Evolutionary conservation across 2,888 invertebrate genomes (phyloP), one percentile per base, ranked within the genome.

Genomic region (Scaptodrosophila latifasciaeformis): DNA sequence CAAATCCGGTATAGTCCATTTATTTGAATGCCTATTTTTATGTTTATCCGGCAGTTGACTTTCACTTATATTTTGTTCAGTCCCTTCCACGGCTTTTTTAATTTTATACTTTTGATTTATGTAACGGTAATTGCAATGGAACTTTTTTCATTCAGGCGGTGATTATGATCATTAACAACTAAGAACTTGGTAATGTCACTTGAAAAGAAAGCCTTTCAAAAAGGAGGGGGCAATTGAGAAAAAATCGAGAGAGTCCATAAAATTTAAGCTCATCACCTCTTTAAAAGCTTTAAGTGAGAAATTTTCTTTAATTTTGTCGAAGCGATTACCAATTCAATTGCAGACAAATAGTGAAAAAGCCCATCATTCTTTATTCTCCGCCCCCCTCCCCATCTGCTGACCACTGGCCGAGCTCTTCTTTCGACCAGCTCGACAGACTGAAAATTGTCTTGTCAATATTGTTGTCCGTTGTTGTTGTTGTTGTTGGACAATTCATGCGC

Each of bases 1-100:
- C 68, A 70, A 72, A 74, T 72, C 72, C 72, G 72, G 75, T 59
- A 62, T 39, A 77, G 71, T 77, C 75, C 74, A 77, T 72, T 77
- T 72, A 74, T 72, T 67, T 70, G 59, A 74, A 74, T 67, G 72
- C 72, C 78, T 74, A 72, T 60, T 77, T 74, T 77, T 77, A 72
- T 70, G 67, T 51, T 59, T 61, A 72, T 72, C 78, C 72, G 78
- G 75, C 62, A 57, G 65, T 37, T 13, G 29, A 44, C 58, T 62
- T 62, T 51, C 58, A 49, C 60, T 59, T 64, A 59, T 49, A 59
- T 53, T 44, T 59, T 61, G 19, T 29, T 37, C 57, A 56, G 65
- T 54, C 50, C 55, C 13, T 43, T 21, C 6, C 17, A 30, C 7
- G 18, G 19, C 18, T 30, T 7, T 18, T 17, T 54, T 47, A 44